Evolutionary conservation across 2,797 vertebrate genomes (phyloP).

Genomic region (Tadarida brasiliensis): DNA sequence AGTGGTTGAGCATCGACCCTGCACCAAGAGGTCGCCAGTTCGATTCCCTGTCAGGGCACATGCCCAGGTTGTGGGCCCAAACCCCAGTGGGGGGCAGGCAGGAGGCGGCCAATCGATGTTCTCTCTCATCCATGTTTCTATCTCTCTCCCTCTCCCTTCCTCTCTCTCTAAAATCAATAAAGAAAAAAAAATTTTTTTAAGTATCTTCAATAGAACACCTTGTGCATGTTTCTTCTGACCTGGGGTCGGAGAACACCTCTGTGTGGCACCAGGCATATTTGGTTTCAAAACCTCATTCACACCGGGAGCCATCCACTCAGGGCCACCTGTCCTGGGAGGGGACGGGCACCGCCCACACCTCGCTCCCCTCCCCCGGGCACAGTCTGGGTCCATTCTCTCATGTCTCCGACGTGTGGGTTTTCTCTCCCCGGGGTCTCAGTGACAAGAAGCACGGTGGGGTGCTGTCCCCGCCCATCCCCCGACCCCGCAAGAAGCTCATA

Average conservation of each 20-base stretch:
- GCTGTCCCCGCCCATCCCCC: background rate
- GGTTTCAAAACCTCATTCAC: slow-evolving; percentile 35
- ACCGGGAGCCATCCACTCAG: background rate
- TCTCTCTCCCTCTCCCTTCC: too few relatives aligned
- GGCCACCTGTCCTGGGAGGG: background rate
- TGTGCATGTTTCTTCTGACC: slow-evolving; percentile 14
- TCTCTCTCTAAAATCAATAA: too few relatives aligned
- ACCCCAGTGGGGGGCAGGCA: too few relatives aligned
- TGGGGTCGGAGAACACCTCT: slow-evolving; percentile 67
- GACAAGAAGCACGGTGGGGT: background rate
- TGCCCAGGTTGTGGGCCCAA: too few relatives aligned
- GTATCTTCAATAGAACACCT: too few relatives aligned
- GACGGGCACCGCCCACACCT: rapidly evolving
- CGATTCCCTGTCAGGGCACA: too few relatives aligned
- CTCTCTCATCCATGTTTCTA: too few relatives aligned
- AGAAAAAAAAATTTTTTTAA: too few relatives aligned
- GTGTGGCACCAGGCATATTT: background rate
- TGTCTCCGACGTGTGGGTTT: background rate
- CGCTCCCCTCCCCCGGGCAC: background rate
- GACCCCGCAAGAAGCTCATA: background rate
- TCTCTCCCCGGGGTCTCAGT: background rate
- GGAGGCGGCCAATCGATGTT: too few relatives aligned
- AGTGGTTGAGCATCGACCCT: too few relatives aligned
- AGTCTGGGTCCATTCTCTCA: background rate
- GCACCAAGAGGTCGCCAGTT: too few relatives aligned